phyloP scores from a whole-genome alignment of 2,113 vertebrate genomes.

The Sigmodon hispidus region DNA sequence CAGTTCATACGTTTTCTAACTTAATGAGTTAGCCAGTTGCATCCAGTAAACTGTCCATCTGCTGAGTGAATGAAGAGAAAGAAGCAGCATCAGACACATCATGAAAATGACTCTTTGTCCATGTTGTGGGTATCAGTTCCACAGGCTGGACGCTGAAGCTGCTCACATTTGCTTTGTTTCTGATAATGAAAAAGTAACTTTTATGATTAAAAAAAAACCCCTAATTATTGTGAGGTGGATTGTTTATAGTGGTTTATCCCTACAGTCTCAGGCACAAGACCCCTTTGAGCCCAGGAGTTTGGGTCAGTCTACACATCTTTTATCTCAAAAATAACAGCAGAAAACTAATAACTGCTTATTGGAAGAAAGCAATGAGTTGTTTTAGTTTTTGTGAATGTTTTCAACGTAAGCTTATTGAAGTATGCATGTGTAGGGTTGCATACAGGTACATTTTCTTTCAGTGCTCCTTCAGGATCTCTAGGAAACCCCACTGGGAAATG shows the following conservation, averaged over 20 bases:
- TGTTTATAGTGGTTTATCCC: not conserved
- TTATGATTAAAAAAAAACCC: slow-evolving; percentile 23
- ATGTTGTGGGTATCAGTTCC: not conserved
- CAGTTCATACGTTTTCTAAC: not conserved
- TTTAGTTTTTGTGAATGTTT: slow-evolving; percentile 10
- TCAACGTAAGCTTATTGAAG: not conserved
- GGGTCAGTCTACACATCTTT: not conserved
- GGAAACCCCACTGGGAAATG: not conserved
- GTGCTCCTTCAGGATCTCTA: not conserved
- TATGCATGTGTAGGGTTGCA: not conserved
- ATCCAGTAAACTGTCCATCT: not conserved
- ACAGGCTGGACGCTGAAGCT: not conserved
- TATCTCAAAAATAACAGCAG: not conserved
- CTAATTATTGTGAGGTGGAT: not conserved
- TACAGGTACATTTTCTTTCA: not conserved
- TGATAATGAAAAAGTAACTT: not conserved
- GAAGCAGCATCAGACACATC: not conserved
- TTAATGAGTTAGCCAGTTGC: not conserved
- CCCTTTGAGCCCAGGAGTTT: not conserved
- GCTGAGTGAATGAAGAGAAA: slow-evolving; percentile 2
- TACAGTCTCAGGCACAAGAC: not conserved
- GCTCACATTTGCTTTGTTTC: not conserved
- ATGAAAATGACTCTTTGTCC: slow-evolving; percentile 6
- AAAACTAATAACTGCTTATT: not conserved
- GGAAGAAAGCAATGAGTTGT: not conserved